Conservation (phyloP, 2,113 vertebrate species). For the Oceanites oceanicus region DNA sequence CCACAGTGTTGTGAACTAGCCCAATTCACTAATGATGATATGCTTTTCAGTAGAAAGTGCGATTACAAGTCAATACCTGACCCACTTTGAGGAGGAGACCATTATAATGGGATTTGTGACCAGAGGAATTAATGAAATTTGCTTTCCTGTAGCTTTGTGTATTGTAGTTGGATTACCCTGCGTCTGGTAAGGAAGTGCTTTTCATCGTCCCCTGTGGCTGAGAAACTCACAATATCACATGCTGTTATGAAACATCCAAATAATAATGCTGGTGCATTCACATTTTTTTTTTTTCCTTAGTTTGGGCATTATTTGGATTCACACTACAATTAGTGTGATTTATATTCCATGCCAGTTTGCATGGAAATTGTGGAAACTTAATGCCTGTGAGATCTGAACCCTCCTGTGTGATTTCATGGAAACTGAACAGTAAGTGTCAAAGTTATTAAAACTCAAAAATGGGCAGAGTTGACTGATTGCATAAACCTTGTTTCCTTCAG, state of each 20-base stretch:
- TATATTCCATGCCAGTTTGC: not conserved
- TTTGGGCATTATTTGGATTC: not conserved
- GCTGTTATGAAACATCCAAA: not conserved
- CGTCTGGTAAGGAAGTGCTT: not conserved
- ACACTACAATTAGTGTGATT: not conserved
- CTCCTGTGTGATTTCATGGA: not conserved
- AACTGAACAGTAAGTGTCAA: not conserved
- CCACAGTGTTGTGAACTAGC: not conserved
- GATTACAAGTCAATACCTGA: not conserved
- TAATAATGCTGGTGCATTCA: not conserved
- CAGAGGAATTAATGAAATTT: not conserved
- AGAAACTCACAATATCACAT: not conserved
- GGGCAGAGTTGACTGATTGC: not conserved
- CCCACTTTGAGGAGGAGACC: not conserved
- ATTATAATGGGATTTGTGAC: not conserved
- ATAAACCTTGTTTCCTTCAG: not conserved
- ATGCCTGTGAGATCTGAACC: not conserved
- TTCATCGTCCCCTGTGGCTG: not conserved
- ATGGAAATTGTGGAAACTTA: not conserved
- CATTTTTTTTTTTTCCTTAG: too few species aligned
- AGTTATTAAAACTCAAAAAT: not conserved
- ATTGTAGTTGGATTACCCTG: not conserved
- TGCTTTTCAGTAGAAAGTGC: not conserved
- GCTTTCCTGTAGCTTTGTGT: not conserved
- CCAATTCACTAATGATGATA: not conserved